Percentiles rank a stretch among this genome's conserved stretches.
Conservation (phyloP, 2,113 vertebrate genomes). For the Rhodinocichla rosea region DNA sequence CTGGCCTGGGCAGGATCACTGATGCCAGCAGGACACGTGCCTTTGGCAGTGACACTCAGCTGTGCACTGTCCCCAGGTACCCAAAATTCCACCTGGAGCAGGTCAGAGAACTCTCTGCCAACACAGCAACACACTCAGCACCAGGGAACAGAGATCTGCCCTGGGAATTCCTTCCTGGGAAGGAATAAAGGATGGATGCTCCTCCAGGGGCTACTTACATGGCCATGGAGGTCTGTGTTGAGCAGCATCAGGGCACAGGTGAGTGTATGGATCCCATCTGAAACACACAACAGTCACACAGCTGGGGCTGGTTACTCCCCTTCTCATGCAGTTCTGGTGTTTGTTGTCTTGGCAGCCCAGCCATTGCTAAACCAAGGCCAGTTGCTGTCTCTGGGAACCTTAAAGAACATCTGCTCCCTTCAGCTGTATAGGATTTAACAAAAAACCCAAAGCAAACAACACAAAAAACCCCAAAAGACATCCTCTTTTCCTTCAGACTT, state of each 20-base stretch:
- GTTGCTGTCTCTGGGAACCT: neutral
- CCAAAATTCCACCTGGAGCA: neutral
- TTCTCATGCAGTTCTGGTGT: fast-evolving
- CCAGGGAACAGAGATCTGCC: neutral
- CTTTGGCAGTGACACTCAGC: neutral
- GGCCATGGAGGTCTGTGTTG: conserved; percentile 81
- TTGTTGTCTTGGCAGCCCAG: neutral
- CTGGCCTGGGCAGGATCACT: neutral
- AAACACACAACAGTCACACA: conserved; percentile 29
- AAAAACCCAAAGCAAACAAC: neutral
- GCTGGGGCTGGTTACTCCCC: neutral
- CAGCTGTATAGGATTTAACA: neutral
- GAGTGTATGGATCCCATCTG: conserved; percentile 80
- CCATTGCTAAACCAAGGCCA: neutral
- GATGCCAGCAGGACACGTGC: neutral
- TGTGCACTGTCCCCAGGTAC: neutral
- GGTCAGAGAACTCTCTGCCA: neutral
- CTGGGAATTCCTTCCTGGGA: neutral
- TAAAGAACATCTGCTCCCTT: neutral
- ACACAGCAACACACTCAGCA: neutral
- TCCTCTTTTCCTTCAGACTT: neutral
- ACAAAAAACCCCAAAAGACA: neutral
- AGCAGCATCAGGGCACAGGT: conserved; percentile 83
- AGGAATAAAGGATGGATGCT: neutral
- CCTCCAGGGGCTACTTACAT: conserved; percentile 66